Evolutionary conservation across 2,888 invertebrate species (phyloP).

Genomic region (Acleris emargana): DNA sequence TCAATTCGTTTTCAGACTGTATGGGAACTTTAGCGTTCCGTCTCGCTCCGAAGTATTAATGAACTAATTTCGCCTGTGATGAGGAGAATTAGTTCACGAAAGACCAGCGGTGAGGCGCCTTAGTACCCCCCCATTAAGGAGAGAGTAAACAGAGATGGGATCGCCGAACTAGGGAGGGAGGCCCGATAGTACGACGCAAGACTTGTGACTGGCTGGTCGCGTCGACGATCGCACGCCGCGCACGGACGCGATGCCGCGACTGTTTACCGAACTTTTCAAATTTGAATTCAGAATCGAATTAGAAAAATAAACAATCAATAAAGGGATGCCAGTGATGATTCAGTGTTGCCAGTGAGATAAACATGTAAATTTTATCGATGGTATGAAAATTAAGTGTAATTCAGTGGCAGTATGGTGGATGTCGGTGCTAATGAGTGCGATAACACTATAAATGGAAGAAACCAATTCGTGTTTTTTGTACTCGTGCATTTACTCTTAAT

Average conservation of each 20-base stretch:
- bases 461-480: conserved; percentile 80
- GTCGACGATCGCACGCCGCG: conserved; percentile 51
- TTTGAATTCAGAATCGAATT: conserved; percentile 50
- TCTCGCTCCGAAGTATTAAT: conserved; percentile 7
- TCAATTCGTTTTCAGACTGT: not conserved
- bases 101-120: conserved; percentile 63
- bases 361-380: conserved; percentile 74
- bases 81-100: conserved; percentile 47
- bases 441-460: conserved; percentile 79
- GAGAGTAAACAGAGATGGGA: conserved; percentile 74
- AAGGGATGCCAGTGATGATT: conserved; percentile 47
- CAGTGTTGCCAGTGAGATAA: conserved; percentile 56
- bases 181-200: conserved; percentile 74
- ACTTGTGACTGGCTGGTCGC: conserved; percentile 67
- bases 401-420: conserved; percentile 81
- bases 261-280: conserved; percentile 66
- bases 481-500: conserved; percentile 80
- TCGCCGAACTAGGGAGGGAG: conserved; percentile 63
- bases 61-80: conserved; percentile 24
- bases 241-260: conserved; percentile 54
- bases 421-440: conserved; percentile 80
- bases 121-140: conserved; percentile 72
- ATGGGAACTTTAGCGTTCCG: not conserved
- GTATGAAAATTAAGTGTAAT: conserved; percentile 71
- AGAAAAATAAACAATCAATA: conserved; percentile 45